A percentile compares a stretch with the other conserved stretches of the same genome.
These are phyloP conservation scores for Tribolium castaneum DNA, from an alignment of 1,140 invertebrate species.

Conservation along the genomic window DNA sequence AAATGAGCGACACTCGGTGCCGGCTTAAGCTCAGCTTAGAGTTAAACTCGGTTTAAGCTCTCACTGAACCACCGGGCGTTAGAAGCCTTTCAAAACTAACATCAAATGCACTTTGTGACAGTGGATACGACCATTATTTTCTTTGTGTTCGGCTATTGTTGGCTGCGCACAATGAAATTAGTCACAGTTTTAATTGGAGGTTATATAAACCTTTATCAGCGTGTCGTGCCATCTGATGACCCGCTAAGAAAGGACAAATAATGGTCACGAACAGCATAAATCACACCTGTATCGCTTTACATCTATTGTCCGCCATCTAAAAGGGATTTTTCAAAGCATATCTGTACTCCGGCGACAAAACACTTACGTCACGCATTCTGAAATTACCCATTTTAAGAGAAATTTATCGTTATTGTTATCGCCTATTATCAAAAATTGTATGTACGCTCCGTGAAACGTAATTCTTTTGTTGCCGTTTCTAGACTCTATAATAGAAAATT, in stretches of 20 bases:
- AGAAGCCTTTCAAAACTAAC: too few relatives aligned
- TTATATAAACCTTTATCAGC: not conserved
- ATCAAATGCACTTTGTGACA: not conserved
- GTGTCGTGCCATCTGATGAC: not conserved
- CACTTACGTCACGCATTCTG: conserved; percentile 40
- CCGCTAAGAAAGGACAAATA: conserved; percentile 12
- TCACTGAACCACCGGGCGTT: too few relatives aligned
- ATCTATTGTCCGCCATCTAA: conserved; percentile 39
- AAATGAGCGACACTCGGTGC: too few relatives aligned
- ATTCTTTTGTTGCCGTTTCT: not conserved
- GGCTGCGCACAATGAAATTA: not conserved
- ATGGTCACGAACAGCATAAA: conserved; percentile 42
- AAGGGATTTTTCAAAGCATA: conserved; percentile 43
- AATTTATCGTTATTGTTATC: conserved; percentile 44
- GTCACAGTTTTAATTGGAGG: not conserved
- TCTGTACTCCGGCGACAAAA: conserved; percentile 40
- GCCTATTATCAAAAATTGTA: conserved; percentile 43
- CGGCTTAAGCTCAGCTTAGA: too few relatives aligned
- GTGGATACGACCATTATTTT: not conserved
- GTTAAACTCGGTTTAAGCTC: too few relatives aligned
- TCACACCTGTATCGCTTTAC: conserved; percentile 43
- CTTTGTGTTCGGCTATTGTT: not conserved
- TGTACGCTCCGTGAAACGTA: conserved; percentile 22
- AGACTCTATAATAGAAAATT: not conserved
- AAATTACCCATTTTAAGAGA: conserved; percentile 40